Evolutionary conservation across 1,140 invertebrate species (phyloP), one percentile per base, ranked within the genome.

Genomic region (Meloidogyne chitwoodi): DNA sequence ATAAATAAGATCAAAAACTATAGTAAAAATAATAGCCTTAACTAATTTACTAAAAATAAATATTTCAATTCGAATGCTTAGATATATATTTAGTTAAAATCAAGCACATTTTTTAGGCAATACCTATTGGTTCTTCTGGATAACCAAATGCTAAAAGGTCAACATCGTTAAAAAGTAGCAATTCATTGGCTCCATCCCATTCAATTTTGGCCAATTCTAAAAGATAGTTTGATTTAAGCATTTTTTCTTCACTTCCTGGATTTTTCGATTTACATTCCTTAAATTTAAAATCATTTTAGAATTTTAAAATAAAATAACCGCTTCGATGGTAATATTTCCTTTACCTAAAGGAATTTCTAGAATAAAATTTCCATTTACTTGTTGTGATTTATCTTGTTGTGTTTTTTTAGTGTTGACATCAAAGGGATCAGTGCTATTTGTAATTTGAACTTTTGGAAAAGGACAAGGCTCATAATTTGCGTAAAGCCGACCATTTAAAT

Each of bases 91-190:
- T 38, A 38, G 3, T 38, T 0, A 10, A 38, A 38, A 0, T 38
- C 10, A 38, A 19, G 26, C 24, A 22, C 12, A 48, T 27, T 41
- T 27, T 11, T 70, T 48, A 56, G 6, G 68, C 68, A 19, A 61
- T 44, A 22, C 68, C 29, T 6, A 70, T 56, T n/a, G 68, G 34
- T 41, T 70, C 29, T 44, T 41, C 19, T 44, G 31, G 26, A 29
- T 73, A 73, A 2, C 71, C 71, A 64, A 73, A 73, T 14, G 44
- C 71, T 34, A 73, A 31, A 24, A 73, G 31, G 24, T 61, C 24
- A 61, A 73, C 71, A n/a, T 73, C 71, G n/a, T 73, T 73, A 64
- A 73, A 73, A 14, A 73, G 71, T 38, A 73, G 14, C 24, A 73
- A 27, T 63, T 73, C 71, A 38, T 63, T 24, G 56, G 71, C 44